Evolutionary conservation across 2,888 invertebrate genomes (phyloP).

Genomic region (Luperina testacea): DNA sequence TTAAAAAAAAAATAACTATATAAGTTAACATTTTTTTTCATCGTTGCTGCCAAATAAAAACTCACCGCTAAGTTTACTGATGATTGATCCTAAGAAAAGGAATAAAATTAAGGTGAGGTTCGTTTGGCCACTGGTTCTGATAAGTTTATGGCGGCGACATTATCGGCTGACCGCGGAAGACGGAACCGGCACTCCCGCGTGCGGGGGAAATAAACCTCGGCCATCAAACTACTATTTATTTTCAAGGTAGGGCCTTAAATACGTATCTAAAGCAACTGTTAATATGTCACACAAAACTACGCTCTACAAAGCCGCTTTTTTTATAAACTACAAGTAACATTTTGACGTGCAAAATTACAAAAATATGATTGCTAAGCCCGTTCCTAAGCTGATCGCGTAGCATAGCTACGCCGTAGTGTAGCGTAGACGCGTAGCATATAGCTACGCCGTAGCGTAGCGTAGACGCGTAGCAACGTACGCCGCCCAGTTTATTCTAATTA

Average conservation of each 20-base stretch:
- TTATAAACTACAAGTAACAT: neutral
- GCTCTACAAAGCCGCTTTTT: neutral
- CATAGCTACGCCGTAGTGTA: slow-evolving; percentile 8
- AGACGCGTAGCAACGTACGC: neutral
- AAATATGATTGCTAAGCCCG: neutral
- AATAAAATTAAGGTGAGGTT: neutral
- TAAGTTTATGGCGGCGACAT: neutral
- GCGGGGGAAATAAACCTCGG: too few relatives aligned
- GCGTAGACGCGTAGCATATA: neutral
- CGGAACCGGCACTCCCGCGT: neutral
- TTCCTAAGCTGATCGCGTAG: neutral
- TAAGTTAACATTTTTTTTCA: neutral
- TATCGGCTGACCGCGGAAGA: neutral
- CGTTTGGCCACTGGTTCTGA: neutral
- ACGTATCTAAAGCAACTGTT: neutral
- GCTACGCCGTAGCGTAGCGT: slow-evolving; percentile 18
- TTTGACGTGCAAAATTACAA: neutral
- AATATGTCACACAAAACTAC: neutral
- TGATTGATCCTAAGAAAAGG: slow-evolving; percentile 29
- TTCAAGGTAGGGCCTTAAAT: neutral
- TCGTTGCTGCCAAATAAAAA: neutral
- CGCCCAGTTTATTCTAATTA: neutral
- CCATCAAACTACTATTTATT: neutral
- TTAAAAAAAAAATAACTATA: too few relatives aligned
- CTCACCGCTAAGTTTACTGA: slow-evolving; percentile 27